Conservation (phyloP, 1,140 invertebrate species). For the Mya arenaria region DNA sequence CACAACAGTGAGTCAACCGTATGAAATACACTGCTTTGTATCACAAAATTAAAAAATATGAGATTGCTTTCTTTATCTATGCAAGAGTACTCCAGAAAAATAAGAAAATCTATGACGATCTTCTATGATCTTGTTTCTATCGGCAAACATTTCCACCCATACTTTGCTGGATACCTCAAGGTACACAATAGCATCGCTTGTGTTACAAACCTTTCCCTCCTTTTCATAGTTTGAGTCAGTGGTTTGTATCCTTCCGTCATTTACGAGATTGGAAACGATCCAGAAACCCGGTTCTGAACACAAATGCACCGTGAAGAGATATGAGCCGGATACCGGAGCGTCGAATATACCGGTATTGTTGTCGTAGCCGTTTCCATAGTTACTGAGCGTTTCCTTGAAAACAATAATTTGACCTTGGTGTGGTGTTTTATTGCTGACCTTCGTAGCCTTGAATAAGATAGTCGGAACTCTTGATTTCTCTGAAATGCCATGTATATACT, state of each 20-base stretch:
- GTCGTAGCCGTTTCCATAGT: background rate
- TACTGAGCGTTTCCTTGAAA: background rate
- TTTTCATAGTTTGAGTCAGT: background rate
- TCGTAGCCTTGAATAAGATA: too few relatives aligned
- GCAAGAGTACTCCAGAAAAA: too few relatives aligned
- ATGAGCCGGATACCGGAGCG: background rate
- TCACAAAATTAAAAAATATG: too few relatives aligned
- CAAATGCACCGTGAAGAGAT: conserved; percentile 3
- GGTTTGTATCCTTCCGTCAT: background rate
- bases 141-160: too few relatives aligned
- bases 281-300: background rate
- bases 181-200: background rate
- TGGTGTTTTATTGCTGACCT: too few relatives aligned
- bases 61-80: too few relatives aligned
- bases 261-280: background rate
- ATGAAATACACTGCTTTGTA: too few relatives aligned
- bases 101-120: too few relatives aligned
- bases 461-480: too few relatives aligned
- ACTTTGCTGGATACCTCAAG: background rate
- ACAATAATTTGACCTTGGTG: conserved; percentile 7
- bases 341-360: conserved; percentile 3
- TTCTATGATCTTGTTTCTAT: too few relatives aligned
- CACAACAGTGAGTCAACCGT: too few relatives aligned
- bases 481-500: too few relatives aligned
- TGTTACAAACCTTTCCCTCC: background rate